phyloP scores from a whole-genome alignment of 2,797 vertebrate genomes.

The Pangasius mekongensis region DNA sequence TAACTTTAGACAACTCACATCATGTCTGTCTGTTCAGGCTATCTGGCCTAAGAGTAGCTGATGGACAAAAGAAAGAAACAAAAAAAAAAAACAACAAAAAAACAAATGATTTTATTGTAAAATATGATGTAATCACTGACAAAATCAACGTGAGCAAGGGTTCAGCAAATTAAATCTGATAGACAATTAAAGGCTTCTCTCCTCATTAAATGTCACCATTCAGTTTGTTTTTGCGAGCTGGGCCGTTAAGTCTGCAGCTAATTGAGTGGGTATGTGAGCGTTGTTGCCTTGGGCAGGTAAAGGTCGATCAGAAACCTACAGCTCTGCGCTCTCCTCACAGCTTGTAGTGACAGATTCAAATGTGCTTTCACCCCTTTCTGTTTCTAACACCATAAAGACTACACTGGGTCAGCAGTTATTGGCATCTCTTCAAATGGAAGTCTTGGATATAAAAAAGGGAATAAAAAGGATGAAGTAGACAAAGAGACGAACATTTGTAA shows the following conservation, averaged over 20 bases:
- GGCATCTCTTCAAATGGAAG: conserved; percentile 34
- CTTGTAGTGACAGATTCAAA: conserved; percentile 85
- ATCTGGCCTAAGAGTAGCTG: conserved; percentile 99
- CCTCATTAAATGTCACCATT: conserved; percentile 61
- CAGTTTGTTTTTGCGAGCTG: conserved; percentile 55
- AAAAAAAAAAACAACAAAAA: conserved; percentile 69
- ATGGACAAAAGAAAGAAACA: conserved; percentile 98
- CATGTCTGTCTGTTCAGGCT: conserved; percentile 99
- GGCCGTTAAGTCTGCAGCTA: conserved; percentile 35
- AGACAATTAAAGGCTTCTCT: conserved; percentile 85
- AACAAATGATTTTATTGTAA: conserved; percentile 58
- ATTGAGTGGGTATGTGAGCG: conserved; percentile 46
- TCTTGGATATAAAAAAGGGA: conserved; percentile 30
- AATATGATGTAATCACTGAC: conserved; percentile 47
- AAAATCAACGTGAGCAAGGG: conserved; percentile 85
- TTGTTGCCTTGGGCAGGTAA: conserved; percentile 79
- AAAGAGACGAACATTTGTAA: conserved; percentile 19
- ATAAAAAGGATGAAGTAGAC: conserved; percentile 23
- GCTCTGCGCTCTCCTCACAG: conserved; percentile 84
- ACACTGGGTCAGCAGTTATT: conserved; percentile 30
- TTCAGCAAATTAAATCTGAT: conserved; percentile 92
- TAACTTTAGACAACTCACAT: conserved; percentile 99
- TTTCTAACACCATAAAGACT: conserved; percentile 10
- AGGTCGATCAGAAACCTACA: conserved; percentile 84
- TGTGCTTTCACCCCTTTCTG: conserved; percentile 16